Conservation (phyloP, 2,113 vertebrate genomes). For the Esox niger region DNA sequence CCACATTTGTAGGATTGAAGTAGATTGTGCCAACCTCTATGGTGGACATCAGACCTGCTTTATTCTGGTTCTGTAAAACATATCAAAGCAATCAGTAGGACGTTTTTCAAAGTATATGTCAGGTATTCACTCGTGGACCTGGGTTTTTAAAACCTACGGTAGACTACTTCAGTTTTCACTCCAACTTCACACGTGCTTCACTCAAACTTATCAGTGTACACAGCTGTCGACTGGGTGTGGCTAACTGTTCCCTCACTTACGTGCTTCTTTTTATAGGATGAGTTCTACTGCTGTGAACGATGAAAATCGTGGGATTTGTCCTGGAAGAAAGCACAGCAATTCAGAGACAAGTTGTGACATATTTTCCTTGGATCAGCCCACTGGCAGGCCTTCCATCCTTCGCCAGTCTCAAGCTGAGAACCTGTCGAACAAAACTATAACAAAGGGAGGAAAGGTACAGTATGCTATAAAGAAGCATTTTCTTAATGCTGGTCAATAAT, state of each 20-base stretch:
- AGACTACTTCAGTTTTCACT: too few relatives aligned
- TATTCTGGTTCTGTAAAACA: too few relatives aligned
- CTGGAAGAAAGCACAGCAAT: slow-evolving; percentile 53
- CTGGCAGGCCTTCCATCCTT: slow-evolving; percentile 82
- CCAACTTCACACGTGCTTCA: neutral
- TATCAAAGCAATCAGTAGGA: too few relatives aligned
- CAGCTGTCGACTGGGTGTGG: slow-evolving; percentile 43
- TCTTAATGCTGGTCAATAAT: too few relatives aligned
- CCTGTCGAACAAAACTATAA: slow-evolving; percentile 71
- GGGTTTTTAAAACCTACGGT: too few relatives aligned
- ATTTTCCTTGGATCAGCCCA: slow-evolving; percentile 71
- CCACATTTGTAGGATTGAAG: too few relatives aligned
- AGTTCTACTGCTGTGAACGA: slow-evolving; percentile 77
- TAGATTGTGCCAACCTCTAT: too few relatives aligned
- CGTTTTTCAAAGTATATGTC: too few relatives aligned
- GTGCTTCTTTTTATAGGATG: slow-evolving; percentile 77
- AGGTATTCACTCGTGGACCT: too few relatives aligned
- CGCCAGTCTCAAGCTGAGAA: slow-evolving; percentile 86
- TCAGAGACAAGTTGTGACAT: slow-evolving; percentile 69
- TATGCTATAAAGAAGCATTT: too few relatives aligned
- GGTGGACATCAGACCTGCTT: too few relatives aligned
- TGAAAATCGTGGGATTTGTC: slow-evolving; percentile 70
- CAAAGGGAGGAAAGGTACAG: slow-evolving; percentile 76
- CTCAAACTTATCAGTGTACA: slow-evolving; percentile 57
- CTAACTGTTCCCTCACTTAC: neutral